Conservation (phyloP, 2,113 vertebrate genomes). For the Theristicus caerulescens region DNA sequence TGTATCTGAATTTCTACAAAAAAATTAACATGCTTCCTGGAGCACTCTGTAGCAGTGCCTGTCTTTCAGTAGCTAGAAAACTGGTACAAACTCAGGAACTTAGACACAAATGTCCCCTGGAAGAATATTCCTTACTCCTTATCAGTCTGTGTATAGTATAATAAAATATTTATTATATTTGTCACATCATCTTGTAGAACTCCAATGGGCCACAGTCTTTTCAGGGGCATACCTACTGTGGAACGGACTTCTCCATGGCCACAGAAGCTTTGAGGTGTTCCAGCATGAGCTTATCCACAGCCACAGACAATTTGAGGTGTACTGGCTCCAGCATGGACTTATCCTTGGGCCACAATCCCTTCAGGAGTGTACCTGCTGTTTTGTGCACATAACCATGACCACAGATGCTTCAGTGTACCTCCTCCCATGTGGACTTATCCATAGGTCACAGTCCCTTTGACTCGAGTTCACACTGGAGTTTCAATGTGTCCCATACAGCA, state of each 20-base stretch:
- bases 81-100: neutral
- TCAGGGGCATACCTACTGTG: neutral
- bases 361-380: neutral
- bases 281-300: neutral
- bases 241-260: accelerated
- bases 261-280: neutral
- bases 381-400: neutral
- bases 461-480: neutral
- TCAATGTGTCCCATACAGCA: accelerated
- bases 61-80: neutral
- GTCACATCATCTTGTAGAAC: neutral
- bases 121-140: neutral
- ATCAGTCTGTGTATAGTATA: too few relatives aligned
- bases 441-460: neutral
- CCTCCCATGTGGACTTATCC: accelerated
- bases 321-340: accelerated
- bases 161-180: neutral
- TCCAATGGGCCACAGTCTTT: neutral
- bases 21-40: neutral
- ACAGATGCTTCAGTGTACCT: neutral
- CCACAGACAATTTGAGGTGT: neutral
- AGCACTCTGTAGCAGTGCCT: neutral
- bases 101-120: neutral
- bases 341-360: neutral
- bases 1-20: neutral